phyloP scores from a whole-genome alignment of 2,797 vertebrate species.

The Orientallactaga sibirica region DNA sequence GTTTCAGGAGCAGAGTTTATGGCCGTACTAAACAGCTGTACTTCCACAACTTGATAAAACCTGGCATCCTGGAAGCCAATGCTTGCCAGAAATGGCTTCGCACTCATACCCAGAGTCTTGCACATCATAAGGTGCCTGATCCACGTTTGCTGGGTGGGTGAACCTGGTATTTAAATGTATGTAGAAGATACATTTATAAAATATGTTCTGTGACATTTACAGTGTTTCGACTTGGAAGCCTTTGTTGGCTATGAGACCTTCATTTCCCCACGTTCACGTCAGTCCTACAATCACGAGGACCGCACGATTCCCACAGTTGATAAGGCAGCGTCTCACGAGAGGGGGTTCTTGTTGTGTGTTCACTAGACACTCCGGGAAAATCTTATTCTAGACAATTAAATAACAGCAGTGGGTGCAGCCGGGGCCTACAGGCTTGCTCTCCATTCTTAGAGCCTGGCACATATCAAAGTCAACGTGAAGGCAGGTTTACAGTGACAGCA shows the following conservation, averaged over 20 bases:
- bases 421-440: not conserved
- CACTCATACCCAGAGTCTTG: not conserved
- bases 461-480: not conserved
- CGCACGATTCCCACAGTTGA: not conserved
- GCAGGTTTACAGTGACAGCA: not conserved
- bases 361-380: not conserved
- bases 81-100: slow-evolving; percentile 22
- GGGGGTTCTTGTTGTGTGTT: not conserved
- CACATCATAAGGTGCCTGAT: not conserved
- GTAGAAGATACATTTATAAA: slow-evolving; percentile 8
- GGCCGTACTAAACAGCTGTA: slow-evolving; percentile 1
- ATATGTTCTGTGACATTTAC: not conserved
- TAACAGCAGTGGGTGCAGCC: not conserved
- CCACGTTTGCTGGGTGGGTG: not conserved
- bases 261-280: not conserved
- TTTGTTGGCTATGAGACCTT: not conserved
- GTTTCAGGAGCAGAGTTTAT: not conserved
- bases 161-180: not conserved
- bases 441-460: not conserved
- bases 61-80: not conserved
- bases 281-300: not conserved
- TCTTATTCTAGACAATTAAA: not conserved
- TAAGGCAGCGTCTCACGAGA: not conserved
- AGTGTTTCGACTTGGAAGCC: not conserved
- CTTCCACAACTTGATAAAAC: not conserved